These are phyloP conservation scores for Jordanella pulchra DNA, from an alignment of 2,797 vertebrate species.

Conservation along the genomic window DNA sequence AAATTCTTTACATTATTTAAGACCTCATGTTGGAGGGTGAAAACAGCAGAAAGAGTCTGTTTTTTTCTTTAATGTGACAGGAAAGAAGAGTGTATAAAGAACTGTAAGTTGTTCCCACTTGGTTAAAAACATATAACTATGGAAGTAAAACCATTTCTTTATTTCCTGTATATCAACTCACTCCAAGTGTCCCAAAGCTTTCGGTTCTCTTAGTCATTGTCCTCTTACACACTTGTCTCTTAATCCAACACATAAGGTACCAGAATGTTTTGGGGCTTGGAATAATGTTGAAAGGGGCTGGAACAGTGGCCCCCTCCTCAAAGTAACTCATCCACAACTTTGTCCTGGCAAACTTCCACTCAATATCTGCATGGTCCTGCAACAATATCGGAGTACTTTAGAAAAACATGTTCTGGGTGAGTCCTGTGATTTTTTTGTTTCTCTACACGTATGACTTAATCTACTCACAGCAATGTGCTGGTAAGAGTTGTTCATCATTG, in stretches of 20 bases:
- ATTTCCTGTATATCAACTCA: slow-evolving; percentile 65
- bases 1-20: not conserved
- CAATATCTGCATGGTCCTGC: slow-evolving; percentile 98
- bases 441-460: not conserved
- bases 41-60: not conserved
- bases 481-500: slow-evolving; percentile 99
- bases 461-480: slow-evolving; percentile 94
- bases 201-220: slow-evolving; percentile 84
- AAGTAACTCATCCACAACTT: slow-evolving; percentile 99
- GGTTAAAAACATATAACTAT: not conserved
- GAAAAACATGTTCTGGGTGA: not conserved
- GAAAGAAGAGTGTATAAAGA: not conserved
- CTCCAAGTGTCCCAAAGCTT: slow-evolving; percentile 91
- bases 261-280: slow-evolving; percentile 94
- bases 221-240: slow-evolving; percentile 88
- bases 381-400: slow-evolving; percentile 16
- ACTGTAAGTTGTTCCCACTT: not conserved
- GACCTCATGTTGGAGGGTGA: not conserved
- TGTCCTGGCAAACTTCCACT: slow-evolving; percentile 99
- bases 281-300: slow-evolving; percentile 95
- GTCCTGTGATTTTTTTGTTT: not conserved
- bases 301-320: slow-evolving; percentile 96
- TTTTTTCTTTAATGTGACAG: not conserved
- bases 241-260: slow-evolving; percentile 93
- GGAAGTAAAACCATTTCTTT: not conserved